Evolutionary conservation across 2,113 vertebrate genomes (phyloP).

Genomic region (Periophthalmus modestus): DNA sequence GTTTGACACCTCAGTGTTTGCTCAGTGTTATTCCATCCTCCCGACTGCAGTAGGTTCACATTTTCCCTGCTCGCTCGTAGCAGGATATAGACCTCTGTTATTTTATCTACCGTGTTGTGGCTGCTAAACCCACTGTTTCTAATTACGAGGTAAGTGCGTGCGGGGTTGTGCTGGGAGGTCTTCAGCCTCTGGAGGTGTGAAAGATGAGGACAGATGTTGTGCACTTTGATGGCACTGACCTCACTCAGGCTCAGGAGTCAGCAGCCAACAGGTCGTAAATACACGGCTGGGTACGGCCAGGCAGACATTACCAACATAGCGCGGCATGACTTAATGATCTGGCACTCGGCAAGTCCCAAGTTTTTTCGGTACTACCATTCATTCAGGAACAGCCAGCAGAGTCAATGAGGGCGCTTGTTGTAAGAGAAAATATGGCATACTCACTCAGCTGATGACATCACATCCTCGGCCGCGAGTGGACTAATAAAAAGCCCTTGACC

Average conservation of each 20-base stretch:
- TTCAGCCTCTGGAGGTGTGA: constrained; percentile 69
- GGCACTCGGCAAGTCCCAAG: constrained; percentile 48
- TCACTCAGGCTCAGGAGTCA: constrained; percentile 63
- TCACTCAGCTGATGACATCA: neutral
- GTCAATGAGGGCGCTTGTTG: constrained; percentile 6
- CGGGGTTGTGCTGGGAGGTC: constrained; percentile 61
- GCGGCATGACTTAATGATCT: constrained; percentile 74
- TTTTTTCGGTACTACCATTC: constrained; percentile 54
- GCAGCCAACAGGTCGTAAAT: constrained; percentile 77
- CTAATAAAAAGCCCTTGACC: constrained; percentile 45
- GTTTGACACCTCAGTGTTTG: constrained; percentile 27
- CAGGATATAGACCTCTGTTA: constrained; percentile 40
- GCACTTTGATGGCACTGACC: constrained; percentile 75
- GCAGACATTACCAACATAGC: constrained; percentile 76
- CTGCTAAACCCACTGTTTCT: constrained; percentile 50
- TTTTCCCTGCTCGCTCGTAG: constrained; percentile 35
- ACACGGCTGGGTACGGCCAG: constrained; percentile 60
- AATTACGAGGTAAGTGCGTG: constrained; percentile 51
- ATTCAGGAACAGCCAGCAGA: constrained; percentile 33
- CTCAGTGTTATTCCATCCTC: constrained; percentile 13
- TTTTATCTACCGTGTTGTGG: constrained; percentile 52
- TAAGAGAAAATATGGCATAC: neutral
- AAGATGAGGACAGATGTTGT: constrained; percentile 75
- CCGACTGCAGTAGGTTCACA: constrained; percentile 32
- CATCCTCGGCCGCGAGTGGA: neutral